A percentile compares a stretch with the other conserved stretches of the same genome.
Conservation (phyloP, 2,113 vertebrate genomes). For the Megaceryle torquata region DNA sequence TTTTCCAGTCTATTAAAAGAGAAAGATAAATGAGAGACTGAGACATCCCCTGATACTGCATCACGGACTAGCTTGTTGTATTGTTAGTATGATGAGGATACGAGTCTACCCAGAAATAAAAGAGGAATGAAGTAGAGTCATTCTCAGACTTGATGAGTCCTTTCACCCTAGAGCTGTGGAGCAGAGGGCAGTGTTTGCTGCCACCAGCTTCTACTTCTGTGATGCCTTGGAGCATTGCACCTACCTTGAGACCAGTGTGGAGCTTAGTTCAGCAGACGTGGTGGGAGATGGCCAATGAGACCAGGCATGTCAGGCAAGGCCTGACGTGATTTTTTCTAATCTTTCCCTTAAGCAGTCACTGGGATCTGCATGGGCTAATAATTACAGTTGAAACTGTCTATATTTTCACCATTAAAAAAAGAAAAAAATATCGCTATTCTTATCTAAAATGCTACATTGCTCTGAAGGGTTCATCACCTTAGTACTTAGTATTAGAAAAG, state of each 20-base stretch:
- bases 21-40: not conserved
- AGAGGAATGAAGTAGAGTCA: not conserved
- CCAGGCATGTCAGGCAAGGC: rapidly evolving
- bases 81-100: not conserved
- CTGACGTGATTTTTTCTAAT: not conserved
- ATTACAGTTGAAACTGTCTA: not conserved
- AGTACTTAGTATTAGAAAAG: not conserved
- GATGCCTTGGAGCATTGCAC: too few species aligned
- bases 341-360: not conserved
- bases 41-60: too few species aligned
- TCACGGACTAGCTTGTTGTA: not conserved
- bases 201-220: not conserved
- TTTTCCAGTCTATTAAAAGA: not conserved
- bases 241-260: not conserved
- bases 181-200: not conserved
- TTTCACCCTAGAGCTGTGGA: not conserved
- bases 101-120: rapidly evolving
- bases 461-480: not conserved
- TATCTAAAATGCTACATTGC: not conserved
- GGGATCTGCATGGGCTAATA: not conserved
- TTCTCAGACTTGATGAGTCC: not conserved
- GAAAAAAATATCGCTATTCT: not conserved
- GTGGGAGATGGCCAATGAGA: rapidly evolving
- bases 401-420: not conserved
- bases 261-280: not conserved